Evolutionary conservation across 2,888 invertebrate species (phyloP), one percentile per base, ranked within the genome.

Genomic region (Eustalomyia histrio): DNA sequence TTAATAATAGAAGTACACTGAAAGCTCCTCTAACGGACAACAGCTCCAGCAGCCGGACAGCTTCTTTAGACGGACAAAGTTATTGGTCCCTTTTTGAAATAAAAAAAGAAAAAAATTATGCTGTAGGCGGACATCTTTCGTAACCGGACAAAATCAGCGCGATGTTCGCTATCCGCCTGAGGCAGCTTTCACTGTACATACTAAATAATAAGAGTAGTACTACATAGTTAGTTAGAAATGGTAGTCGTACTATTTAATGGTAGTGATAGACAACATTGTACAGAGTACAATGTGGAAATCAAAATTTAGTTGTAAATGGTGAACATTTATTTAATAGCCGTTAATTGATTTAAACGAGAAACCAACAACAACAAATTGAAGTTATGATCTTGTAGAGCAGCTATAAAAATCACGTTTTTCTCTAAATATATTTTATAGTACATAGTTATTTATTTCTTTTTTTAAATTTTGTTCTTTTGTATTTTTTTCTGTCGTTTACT

Each of bases 251-350:
- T 47, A 3, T 47, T 14, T 39, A 43, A 47, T 47, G 14, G 14
- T 47, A 47, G 43, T 47, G n/a, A 6, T 47, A 35, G 52, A 52
- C 52, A 10, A 57, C 58, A n/a, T 60, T 24, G 65, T 65, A 18
- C 35, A 7, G 35, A 12, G 52, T 52, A 43, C 65, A 67, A 67
- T 67, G 67, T 43, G 43, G 67, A 67, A 67, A 67, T 67, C 39
- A 57, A 12, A 35, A n/a, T 9, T 21, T 39, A 39, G 10, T 14
- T 17, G 18, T 61, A 39, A n/a, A n/a, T n/a, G n/a, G 3, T 24
- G 12, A 39, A 10, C 39, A 35, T 35, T 16, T 60, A 18, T 50
- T 18, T 52, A 67, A 67, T 55, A 55, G 43, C 55, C 8, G 67
- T 2, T 33, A 61, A 67, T 43, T 53, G 55, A 67, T 43, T 55